Evolutionary conservation across 2,113 vertebrate genomes (phyloP).

Genomic region (Daphoenositta chrysoptera): DNA sequence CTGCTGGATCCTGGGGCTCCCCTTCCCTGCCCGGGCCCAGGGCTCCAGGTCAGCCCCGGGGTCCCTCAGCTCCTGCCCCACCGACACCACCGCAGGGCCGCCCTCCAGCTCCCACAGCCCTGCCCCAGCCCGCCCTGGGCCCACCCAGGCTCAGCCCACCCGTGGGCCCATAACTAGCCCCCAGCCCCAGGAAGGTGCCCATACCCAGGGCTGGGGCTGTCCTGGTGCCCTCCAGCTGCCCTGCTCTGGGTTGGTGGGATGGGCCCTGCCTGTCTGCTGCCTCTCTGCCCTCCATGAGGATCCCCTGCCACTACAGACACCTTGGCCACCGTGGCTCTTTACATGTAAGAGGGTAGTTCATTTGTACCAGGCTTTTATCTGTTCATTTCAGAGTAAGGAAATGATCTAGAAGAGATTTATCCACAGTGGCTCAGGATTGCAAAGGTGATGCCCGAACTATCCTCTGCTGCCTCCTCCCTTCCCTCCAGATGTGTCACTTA

Average conservation of each 20-base stretch:
- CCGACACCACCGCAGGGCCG: rapidly evolving
- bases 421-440: background rate
- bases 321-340: background rate
- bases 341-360: rapidly evolving
- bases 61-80: background rate
- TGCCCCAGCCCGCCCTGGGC: rapidly evolving
- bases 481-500: background rate
- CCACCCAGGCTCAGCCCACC: no score
- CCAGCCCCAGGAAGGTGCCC: background rate
- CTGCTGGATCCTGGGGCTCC: rapidly evolving
- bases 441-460: background rate
- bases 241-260: background rate
- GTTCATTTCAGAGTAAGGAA: background rate
- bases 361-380: no score
- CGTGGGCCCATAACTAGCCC: rapidly evolving
- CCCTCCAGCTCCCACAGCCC: background rate
- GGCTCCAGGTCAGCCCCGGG: no score
- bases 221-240: background rate
- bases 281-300: background rate
- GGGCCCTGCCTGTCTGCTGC: background rate
- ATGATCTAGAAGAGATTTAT: background rate
- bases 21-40: background rate
- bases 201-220: background rate
- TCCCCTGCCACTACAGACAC: rapidly evolving
- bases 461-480: background rate